phyloP scores from a whole-genome alignment of 2,888 invertebrate species.

The Meandrusa payeni region DNA sequence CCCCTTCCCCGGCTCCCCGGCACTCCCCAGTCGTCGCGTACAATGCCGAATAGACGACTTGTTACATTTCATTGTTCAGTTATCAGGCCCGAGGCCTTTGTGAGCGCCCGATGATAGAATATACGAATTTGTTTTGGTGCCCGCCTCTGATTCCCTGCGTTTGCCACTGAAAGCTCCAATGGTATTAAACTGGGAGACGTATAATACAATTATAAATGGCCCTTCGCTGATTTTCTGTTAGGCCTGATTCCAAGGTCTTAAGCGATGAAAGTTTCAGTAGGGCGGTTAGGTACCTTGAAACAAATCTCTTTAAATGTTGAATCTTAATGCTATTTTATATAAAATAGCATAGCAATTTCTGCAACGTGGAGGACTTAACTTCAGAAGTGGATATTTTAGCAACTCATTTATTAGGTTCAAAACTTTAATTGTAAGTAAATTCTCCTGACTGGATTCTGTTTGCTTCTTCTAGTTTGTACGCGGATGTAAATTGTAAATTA shows the following conservation, averaged over 20 bases:
- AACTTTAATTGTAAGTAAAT: no score
- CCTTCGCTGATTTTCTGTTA: slow-evolving; percentile 37
- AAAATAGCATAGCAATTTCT: no score
- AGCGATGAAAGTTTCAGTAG: background rate
- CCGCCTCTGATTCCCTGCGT: slow-evolving; percentile 72
- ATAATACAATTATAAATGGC: slow-evolving; percentile 57
- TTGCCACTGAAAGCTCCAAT: slow-evolving; percentile 67
- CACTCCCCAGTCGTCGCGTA: slow-evolving; percentile 45
- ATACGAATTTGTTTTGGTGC: slow-evolving; percentile 77
- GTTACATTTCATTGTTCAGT: slow-evolving; percentile 81
- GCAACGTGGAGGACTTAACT: no score
- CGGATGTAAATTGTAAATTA: no score
- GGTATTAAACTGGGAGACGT: slow-evolving; percentile 52
- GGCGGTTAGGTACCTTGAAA: no score
- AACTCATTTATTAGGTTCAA: no score
- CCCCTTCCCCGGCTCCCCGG: slow-evolving; percentile 40
- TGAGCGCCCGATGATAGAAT: slow-evolving; percentile 77
- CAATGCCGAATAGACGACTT: slow-evolving; percentile 79
- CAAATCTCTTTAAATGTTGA: no score
- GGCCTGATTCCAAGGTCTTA: slow-evolving; percentile 14
- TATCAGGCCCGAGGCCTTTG: slow-evolving; percentile 77
- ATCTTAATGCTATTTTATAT: no score
- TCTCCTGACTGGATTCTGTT: no score
- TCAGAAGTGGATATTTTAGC: no score
- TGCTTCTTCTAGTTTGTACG: no score